Base-by-base conservation (phyloP, 2,797 vertebrate species). In the Malurus leucopterus region DNA sequence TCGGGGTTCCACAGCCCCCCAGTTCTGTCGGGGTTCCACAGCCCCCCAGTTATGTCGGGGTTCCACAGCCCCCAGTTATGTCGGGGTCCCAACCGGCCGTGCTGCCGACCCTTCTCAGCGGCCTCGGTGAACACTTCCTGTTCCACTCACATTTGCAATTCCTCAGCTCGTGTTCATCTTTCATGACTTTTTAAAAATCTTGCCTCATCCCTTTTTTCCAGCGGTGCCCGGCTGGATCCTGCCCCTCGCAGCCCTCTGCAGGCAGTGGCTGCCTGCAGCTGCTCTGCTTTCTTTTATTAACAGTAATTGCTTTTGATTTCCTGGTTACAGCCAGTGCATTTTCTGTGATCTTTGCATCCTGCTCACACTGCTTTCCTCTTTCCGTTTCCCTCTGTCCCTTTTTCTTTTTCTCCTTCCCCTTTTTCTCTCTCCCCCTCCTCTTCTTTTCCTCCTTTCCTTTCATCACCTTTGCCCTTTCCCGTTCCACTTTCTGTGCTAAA, bases 401-500 rank as follows among this genome's bases (percentile, higher is more conserved):
- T 13, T n/a, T 5, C 6, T 6, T 6, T 32, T 22, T 6, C 13
- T 2, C 30, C 8, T 20, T 29, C 5, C 16, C 21, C 16, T 14
- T 11, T 54, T 54, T 43, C 13, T 32, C 15, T 40, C 51, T 11
- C 40, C 29, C 40, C 71, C 29, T 9, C 2, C 2, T 50, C 36
- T 41, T 15, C 36, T 36, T 36, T 36, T 36, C 36, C 36, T 36
- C 36, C 36, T 36, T 36, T 36, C 36, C 36, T 36, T 36, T 36
- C 36, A 36, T 36, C 36, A 36, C 21, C 36, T 50, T 61, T 36
- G 27, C 36, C 36, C 36, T 36, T 11, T 46, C 44, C 6, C 27
- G 40, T 57, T 78, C 21, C 44, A 50, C 29, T 75, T 75, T 58
- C 57, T 41, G 73, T 90, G 88, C 93, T 96, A 95, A 97, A 97